phyloP scores from a whole-genome alignment of 2,888 invertebrate species.

The Salpingus planirostris region DNA sequence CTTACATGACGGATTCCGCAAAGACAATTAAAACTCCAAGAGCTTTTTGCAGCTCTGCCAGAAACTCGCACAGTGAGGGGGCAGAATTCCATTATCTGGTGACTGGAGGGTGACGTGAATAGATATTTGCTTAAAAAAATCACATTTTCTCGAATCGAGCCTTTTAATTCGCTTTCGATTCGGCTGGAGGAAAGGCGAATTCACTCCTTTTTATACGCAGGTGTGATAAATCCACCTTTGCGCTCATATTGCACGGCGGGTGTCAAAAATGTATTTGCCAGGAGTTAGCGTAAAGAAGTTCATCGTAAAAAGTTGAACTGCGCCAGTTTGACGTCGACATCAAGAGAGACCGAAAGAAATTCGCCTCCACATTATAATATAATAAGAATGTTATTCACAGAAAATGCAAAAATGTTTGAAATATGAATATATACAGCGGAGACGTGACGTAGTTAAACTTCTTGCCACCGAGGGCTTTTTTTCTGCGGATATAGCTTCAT shows the following conservation, averaged over 20 bases:
- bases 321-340: slow-evolving; percentile 11
- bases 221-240: no score
- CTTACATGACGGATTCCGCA: no score
- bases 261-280: slow-evolving; percentile 9
- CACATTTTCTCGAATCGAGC: no score
- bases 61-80: no score
- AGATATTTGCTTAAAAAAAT: no score
- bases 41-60: slow-evolving; percentile 1
- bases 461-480: slow-evolving; percentile 17
- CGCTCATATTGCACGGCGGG: slow-evolving; percentile 5
- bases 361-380: slow-evolving; percentile 20
- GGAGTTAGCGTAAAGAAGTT: slow-evolving; percentile 9
- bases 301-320: slow-evolving; percentile 8
- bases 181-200: no score
- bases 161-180: no score
- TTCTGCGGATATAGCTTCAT: slow-evolving; percentile 13
- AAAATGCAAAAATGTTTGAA: slow-evolving; percentile 22
- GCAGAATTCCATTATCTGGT: no score
- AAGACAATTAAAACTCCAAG: slow-evolving; percentile 15
- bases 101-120: no score
- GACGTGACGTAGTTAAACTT: slow-evolving; percentile 22
- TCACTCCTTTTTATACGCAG: no score
- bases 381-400: slow-evolving; percentile 23
- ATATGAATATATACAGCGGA: slow-evolving; percentile 20
- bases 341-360: slow-evolving; percentile 14